phyloP scores from a whole-genome alignment of 2,888 invertebrate genomes.

The Amiota communis region DNA sequence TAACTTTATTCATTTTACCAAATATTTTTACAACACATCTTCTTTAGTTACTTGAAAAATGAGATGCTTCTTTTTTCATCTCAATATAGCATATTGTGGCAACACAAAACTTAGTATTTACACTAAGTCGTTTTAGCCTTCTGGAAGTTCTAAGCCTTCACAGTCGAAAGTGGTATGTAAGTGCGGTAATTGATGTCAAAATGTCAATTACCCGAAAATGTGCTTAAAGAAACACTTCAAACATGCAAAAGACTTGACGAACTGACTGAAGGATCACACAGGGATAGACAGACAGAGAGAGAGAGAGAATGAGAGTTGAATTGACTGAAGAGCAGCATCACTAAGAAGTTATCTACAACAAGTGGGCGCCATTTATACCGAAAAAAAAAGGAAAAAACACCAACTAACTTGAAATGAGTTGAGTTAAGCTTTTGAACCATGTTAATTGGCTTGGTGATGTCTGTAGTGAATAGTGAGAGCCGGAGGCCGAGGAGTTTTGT shows the following conservation, averaged over 20 bases:
- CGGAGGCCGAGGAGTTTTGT: neutral
- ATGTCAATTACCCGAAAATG: conserved; percentile 60
- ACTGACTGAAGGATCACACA: neutral
- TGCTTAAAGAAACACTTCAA: conserved; percentile 53
- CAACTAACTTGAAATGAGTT: neutral
- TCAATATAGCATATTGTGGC: too few relatives aligned
- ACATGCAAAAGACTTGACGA: neutral
- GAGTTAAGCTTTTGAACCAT: conserved; percentile 19
- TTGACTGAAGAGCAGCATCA: neutral
- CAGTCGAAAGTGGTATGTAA: conserved; percentile 28
- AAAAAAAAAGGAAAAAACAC: neutral
- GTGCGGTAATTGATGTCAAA: conserved; percentile 59
- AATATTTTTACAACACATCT: too few relatives aligned
- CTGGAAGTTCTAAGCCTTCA: too few relatives aligned
- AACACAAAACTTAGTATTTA: too few relatives aligned
- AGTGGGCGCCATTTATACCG: conserved; percentile 13
- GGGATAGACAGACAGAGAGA: neutral
- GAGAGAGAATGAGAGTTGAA: neutral
- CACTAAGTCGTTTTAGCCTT: too few relatives aligned
- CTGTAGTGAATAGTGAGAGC: conserved; percentile 33
- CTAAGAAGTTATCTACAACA: neutral
- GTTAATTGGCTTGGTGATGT: conserved; percentile 52
- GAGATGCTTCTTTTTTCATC: too few relatives aligned
- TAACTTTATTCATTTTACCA: too few relatives aligned
- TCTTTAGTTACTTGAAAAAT: too few relatives aligned